These are phyloP conservation scores for Barnardius zonarius DNA, from an alignment of 2,113 vertebrate genomes.

Conservation along the genomic window DNA sequence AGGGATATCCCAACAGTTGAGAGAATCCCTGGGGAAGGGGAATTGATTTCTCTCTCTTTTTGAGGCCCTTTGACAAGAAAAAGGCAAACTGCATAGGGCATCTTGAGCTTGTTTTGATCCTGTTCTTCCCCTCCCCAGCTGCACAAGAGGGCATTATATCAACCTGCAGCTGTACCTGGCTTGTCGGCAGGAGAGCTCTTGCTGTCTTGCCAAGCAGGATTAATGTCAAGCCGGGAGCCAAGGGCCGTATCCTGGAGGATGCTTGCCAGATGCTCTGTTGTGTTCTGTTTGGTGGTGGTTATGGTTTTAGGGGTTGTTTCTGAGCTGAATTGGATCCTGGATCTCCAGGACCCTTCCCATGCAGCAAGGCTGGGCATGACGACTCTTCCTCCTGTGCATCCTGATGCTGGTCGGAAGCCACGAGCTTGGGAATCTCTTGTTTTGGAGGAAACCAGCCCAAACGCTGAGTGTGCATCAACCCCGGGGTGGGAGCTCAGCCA, in stretches of 20 bases:
- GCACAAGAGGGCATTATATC: background rate
- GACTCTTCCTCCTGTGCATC: background rate
- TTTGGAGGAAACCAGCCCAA: background rate
- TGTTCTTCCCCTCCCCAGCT: background rate
- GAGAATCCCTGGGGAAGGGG: background rate
- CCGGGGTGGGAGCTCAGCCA: background rate
- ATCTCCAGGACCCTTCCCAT: background rate
- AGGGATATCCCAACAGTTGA: background rate
- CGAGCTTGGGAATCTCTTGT: background rate
- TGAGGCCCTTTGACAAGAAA: background rate
- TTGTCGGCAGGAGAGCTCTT: background rate
- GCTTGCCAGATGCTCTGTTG: background rate
- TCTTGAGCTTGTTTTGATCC: background rate
- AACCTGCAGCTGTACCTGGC: slow-evolving; percentile 19
- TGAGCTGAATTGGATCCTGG: background rate
- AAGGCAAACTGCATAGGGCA: background rate
- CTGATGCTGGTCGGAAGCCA: background rate
- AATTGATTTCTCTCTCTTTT: background rate
- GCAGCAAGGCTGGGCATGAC: background rate
- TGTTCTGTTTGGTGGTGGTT: background rate
- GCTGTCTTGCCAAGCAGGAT: background rate
- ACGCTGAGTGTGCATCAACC: background rate
- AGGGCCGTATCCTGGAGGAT: background rate
- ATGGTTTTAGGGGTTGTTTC: background rate
- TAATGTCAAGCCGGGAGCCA: background rate